Evolutionary conservation across 1,140 invertebrate species (phyloP).

Genomic region (Laupala kohalensis): DNA sequence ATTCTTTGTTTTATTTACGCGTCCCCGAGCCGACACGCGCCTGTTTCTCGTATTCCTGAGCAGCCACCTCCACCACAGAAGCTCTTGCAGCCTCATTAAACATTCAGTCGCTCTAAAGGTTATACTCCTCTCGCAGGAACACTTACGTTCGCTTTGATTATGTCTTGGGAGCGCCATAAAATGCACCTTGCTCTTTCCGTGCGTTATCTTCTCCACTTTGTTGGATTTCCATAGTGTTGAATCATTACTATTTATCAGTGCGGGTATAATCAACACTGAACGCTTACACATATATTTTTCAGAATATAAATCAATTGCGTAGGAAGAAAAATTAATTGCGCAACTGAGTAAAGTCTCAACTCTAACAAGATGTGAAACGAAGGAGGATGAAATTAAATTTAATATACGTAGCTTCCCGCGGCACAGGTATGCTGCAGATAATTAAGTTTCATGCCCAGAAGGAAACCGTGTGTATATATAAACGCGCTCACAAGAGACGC

Average conservation of each 20-base stretch:
- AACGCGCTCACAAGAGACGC: not conserved
- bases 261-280: no score
- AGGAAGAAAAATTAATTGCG: not conserved
- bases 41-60: no score
- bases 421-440: not conserved
- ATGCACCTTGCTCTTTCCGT: not conserved
- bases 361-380: not conserved
- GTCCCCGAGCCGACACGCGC: no score
- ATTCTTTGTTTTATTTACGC: not conserved
- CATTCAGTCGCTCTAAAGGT: not conserved
- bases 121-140: not conserved
- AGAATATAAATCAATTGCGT: not conserved
- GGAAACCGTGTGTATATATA: not conserved
- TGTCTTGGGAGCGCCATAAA: not conserved
- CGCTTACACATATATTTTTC: not conserved
- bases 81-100: not conserved
- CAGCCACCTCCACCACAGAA: not conserved
- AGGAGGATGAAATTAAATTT: not conserved
- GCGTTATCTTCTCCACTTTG: not conserved
- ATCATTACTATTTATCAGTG: not conserved
- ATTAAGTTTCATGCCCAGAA: not conserved
- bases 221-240: not conserved
- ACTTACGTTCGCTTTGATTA: not conserved
- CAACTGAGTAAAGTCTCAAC: not conserved
- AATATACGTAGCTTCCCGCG: not conserved